Evolutionary conservation across 2,113 vertebrate species (phyloP), one percentile per base, ranked within the genome.

Genomic region (Fregata magnificens): DNA sequence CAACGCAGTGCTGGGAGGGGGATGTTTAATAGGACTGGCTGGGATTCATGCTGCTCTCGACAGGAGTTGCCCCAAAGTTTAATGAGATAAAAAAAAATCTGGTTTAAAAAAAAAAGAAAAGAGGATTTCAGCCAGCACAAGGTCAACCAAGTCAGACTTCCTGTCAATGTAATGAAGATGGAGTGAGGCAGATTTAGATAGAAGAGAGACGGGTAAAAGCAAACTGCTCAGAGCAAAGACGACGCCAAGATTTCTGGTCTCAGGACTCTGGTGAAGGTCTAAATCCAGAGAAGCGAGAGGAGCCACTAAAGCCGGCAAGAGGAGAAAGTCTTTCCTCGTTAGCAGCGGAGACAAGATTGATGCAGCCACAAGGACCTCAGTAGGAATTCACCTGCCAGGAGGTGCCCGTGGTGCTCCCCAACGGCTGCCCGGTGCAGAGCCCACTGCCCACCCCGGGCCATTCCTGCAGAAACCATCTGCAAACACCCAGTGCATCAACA

Each of bases 381-480:
- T 2, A 50, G 73, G 21, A 31, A 34, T 10, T 31, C 55, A 18
- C 49, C 26, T 24, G 47, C 53, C 29, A 16, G 22, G 67, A 61
- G 38, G 21, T 40, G 25, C 44, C 38, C 1, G 0, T 3, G 13
- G 50, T 50, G 36, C 19, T 61, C 36, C 40, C 24, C 13, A 2
- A 2, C 1, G 4, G 59, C 74, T 13, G 20, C 45, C 40, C 6
- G 2, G 61, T 5, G 14, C 18, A 13, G 50, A 59, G 44, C 14
- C 24, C 2, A 0, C 20, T 24, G 40, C 45, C n/a, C 24, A 15
- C 18, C 65, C 45, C 2, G 0, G 12, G 38, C 44, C 26, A 8
- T 1, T 56, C 32, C 42, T 7, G 32, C 49, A 11, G 65, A 9
- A 88, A 36, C n/a, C 0, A 0, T 7, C 67, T 14, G 49, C 80